Evolutionary conservation across 2,888 invertebrate genomes (phyloP).

Genomic region (Eristalis arbustorum): DNA sequence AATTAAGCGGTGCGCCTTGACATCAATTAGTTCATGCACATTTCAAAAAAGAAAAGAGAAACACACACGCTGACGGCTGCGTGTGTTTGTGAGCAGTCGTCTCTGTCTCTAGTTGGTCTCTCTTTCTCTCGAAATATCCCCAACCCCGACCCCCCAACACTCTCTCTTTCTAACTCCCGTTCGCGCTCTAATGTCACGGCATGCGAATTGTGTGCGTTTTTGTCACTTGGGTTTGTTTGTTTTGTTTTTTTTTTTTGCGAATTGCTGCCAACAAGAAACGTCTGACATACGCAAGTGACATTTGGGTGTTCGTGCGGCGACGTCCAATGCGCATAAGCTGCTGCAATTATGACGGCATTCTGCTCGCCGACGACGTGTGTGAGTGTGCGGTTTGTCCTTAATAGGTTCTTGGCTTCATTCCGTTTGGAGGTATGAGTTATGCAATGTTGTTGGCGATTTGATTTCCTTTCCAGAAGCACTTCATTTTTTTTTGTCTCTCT

Average conservation of each 20-base stretch:
- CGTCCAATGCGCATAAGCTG: conserved; percentile 46
- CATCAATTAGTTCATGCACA: conserved; percentile 75
- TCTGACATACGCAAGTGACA: conserved; percentile 68
- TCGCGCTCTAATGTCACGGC: conserved; percentile 15
- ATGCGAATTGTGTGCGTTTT: conserved; percentile 47
- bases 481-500: background rate
- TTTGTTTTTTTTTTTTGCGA: conserved; percentile 6
- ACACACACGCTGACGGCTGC: background rate
- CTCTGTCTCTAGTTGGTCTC: conserved; percentile 15
- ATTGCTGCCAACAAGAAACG: conserved; percentile 52
- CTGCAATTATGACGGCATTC: conserved; percentile 68
- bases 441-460: conserved; percentile 31
- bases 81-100: conserved; percentile 27
- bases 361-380: conserved; percentile 6
- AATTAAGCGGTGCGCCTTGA: conserved; percentile 78
- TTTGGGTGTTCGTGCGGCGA: conserved; percentile 61
- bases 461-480: conserved; percentile 47
- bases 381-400: conserved; percentile 59
- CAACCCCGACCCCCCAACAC: background rate
- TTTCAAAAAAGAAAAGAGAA: conserved; percentile 23
- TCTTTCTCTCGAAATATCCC: background rate
- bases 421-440: conserved; percentile 51
- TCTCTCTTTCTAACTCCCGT: background rate
- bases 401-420: conserved; percentile 68
- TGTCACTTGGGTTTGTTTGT: conserved; percentile 23